phyloP scores from a whole-genome alignment of 2,888 invertebrate species.

The Embidobia sp. region DNA sequence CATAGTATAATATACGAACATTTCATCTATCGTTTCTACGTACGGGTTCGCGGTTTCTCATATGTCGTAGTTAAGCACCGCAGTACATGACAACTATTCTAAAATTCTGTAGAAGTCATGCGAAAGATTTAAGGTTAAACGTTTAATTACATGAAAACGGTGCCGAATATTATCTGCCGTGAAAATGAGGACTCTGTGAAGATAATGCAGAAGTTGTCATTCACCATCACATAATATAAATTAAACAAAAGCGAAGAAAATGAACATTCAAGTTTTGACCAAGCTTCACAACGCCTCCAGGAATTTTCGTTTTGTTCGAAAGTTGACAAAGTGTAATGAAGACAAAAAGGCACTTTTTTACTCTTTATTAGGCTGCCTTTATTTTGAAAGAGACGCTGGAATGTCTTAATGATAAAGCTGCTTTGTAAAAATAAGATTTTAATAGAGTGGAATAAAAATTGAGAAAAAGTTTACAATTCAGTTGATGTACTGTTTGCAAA shows the following conservation, averaged over 20 bases:
- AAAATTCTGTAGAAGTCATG: slow-evolving; percentile 18
- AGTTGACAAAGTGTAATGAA: slow-evolving; percentile 1
- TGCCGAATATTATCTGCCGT: not conserved
- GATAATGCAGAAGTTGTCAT: not conserved
- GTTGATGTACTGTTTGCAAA: too few relatives aligned
- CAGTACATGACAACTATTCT: slow-evolving; percentile 38
- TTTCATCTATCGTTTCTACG: slow-evolving; percentile 69
- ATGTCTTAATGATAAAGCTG: not conserved
- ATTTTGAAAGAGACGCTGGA: not conserved
- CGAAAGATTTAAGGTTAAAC: slow-evolving; percentile 29
- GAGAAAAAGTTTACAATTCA: too few relatives aligned
- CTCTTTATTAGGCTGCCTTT: not conserved
- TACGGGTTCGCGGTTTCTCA: slow-evolving; percentile 71
- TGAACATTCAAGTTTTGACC: slow-evolving; percentile 4
- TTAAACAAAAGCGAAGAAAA: slow-evolving; percentile 14
- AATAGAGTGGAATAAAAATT: too few relatives aligned
- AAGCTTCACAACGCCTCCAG: slow-evolving; percentile 3
- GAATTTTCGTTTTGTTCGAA: slow-evolving; percentile 10
- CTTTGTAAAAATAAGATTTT: too few relatives aligned
- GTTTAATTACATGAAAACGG: slow-evolving; percentile 29
- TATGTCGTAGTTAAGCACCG: slow-evolving; percentile 49
- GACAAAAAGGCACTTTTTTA: not conserved
- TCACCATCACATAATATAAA: not conserved
- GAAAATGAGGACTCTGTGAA: not conserved
- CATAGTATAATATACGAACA: slow-evolving; percentile 69